These are phyloP conservation scores for Pachymerium ferrugineum DNA, from an alignment of 2,888 invertebrate species.

Conservation along the genomic window DNA sequence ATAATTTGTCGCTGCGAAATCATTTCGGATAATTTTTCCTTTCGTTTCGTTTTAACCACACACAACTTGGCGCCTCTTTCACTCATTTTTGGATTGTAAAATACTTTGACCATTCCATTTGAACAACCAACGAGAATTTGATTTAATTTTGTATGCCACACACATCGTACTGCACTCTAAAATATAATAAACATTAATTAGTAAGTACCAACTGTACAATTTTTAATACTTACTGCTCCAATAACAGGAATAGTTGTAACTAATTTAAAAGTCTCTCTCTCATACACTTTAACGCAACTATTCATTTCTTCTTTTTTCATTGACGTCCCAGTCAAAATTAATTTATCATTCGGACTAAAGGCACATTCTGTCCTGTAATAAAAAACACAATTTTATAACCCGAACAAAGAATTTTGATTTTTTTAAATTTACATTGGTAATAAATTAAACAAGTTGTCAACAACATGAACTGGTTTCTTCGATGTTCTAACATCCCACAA, in stretches of 20 bases:
- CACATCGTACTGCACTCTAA: constrained; percentile 68
- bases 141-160: constrained; percentile 98
- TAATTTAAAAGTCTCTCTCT: constrained; percentile 67
- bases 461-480: constrained; percentile 67
- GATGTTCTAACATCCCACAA: constrained; percentile 87
- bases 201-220: neutral
- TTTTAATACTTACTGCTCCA: constrained; percentile 54
- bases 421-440: constrained; percentile 57
- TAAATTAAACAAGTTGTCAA: constrained; percentile 67
- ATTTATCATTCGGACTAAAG: constrained; percentile 87
- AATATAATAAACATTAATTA: constrained; percentile 33
- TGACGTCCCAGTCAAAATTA: constrained; percentile 83
- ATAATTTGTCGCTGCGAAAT: constrained; percentile 88
- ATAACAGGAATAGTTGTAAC: constrained; percentile 70
- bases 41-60: constrained; percentile 71
- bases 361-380: constrained; percentile 57
- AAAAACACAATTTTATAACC: too few species aligned
- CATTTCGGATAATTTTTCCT: constrained; percentile 75
- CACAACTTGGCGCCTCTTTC: constrained; percentile 82
- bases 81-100: constrained; percentile 81
- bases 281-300: constrained; percentile 72
- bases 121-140: constrained; percentile 91
- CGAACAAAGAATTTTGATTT: too few species aligned
- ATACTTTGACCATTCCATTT: constrained; percentile 81
- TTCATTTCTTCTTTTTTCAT: constrained; percentile 58